Percentiles rank a stretch among this genome's conserved stretches.
Evolutionary conservation across 1,140 invertebrate species (phyloP).

Genomic region (Drosophila elegans): DNA sequence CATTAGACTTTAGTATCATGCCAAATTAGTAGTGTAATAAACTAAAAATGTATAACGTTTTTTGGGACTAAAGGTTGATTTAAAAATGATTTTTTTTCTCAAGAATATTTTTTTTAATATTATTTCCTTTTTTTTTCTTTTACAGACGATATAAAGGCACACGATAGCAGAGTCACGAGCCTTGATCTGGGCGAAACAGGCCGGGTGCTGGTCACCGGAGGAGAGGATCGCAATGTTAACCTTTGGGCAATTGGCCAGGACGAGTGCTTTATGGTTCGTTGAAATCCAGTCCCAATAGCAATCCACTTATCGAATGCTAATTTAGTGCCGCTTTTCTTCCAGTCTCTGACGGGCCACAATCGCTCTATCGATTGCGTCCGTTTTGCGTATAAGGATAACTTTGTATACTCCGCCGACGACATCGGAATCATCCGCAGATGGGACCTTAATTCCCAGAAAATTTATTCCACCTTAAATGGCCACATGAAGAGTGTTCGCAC

Average conservation of each 20-base stretch:
- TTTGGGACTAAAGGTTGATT: too few species aligned
- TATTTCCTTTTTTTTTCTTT: not conserved
- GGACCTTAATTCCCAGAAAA: slow-evolving; percentile 97
- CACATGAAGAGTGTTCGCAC: slow-evolving; percentile 96
- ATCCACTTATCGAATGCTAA: not conserved
- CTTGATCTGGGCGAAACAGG: slow-evolving; percentile 95
- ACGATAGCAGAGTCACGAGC: slow-evolving; percentile 93
- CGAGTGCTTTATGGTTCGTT: slow-evolving; percentile 96
- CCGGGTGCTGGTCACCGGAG: slow-evolving; percentile 96
- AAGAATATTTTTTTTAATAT: not conserved
- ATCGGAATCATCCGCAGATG: slow-evolving; percentile 97
- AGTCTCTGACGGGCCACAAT: slow-evolving; percentile 93
- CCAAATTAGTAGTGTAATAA: too few species aligned
- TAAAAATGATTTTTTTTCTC: too few species aligned
- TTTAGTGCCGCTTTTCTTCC: not conserved
- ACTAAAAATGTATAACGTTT: too few species aligned
- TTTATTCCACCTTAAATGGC: slow-evolving; percentile 95
- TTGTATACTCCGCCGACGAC: slow-evolving; percentile 97
- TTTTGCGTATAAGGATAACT: slow-evolving; percentile 97
- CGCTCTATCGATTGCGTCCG: slow-evolving; percentile 97
- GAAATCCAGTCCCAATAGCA: too few species aligned
- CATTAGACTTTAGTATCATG: too few species aligned
- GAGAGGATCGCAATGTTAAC: slow-evolving; percentile 99
- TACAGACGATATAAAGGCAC: slow-evolving; percentile 94
- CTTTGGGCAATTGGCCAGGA: slow-evolving; percentile 98